A percentile compares a stretch with the other conserved stretches of the same genome.
These are phyloP conservation scores for Sesamia nonagrioides DNA, from an alignment of 1,140 invertebrate genomes.

Conservation along the genomic window DNA sequence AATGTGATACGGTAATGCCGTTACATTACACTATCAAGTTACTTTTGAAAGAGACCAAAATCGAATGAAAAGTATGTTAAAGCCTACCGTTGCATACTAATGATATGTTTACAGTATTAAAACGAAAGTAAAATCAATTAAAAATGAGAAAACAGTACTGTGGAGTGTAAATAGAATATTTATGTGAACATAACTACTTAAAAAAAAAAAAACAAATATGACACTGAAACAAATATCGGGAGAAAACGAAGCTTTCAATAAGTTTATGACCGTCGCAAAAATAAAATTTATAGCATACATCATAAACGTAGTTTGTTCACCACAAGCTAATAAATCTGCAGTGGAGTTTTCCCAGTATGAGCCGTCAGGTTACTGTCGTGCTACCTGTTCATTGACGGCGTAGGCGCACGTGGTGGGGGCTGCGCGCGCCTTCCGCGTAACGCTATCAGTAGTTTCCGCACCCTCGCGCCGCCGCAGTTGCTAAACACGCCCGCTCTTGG, in stretches of 20 bases:
- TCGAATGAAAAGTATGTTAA: no score
- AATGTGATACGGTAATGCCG: not conserved
- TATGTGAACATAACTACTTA: not conserved
- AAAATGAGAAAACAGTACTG: not conserved
- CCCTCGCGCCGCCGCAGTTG: constrained; percentile 81
- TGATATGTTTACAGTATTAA: not conserved
- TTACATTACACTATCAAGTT: no score
- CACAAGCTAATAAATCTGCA: constrained; percentile 38
- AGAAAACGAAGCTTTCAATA: constrained; percentile 21
- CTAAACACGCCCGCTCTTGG: constrained; percentile 81
- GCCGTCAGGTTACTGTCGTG: constrained; percentile 70
- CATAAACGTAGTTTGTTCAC: constrained; percentile 17
- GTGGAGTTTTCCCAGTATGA: constrained; percentile 64
- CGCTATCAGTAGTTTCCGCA: constrained; percentile 85
- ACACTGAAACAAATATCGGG: not conserved
- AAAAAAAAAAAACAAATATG: not conserved
- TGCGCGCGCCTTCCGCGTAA: constrained; percentile 83
- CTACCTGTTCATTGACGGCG: constrained; percentile 78
- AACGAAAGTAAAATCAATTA: not conserved
- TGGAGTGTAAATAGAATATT: not conserved
- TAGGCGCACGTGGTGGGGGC: constrained; percentile 76
- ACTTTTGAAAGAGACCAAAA: no score
- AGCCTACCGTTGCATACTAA: no score
- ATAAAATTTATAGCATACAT: constrained; percentile 7
- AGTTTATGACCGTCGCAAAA: not conserved